Base-by-base conservation (phyloP, 2,888 invertebrate species). In the Merodon equestris region DNA sequence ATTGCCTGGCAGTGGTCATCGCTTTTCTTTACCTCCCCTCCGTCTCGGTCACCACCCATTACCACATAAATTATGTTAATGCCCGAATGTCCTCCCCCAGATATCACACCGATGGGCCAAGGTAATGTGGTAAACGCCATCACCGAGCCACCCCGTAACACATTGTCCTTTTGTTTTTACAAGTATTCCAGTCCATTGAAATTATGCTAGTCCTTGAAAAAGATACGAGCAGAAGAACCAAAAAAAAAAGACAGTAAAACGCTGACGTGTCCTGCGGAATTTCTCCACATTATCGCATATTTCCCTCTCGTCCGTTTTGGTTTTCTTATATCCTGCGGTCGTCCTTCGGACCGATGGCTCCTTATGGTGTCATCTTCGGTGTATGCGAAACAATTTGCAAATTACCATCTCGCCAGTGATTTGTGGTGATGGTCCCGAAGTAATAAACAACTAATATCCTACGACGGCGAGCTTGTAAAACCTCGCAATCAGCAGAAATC, bases 1-100 rank as follows among this genome's bases (percentile, higher is more conserved):
- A 79, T 79, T 79, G 63, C 68, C 79, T 60, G 68, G 57, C 63
- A 53, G 57, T 58, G 79, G 79, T 54, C 79, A 79, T 68, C 56
- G 18, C 47, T 64, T 58, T 51, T 13, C 48, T 54, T 54, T 40
- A 48, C 19, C 66, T 47, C 58, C n/a, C 17, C 17, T 19, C 40
- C 53, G 13, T 12, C 44, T 34, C 36, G 58, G 64, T 58, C 42
- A 50, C 75, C 79, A 64, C 74, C 74, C 74, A 74, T 64, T 60
- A 68, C 74, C 79, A 79, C 79, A 79, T 79, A 79, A 79, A 79
- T 79, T 79, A 79, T 79, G 79, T 79, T 79, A 79, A 79, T 79
- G 73, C 63, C 58, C 67, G 38, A 79, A 79, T 64, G 74, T 79
- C 68, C 64, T 50, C 68, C 79, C 63, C 57, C 15, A 68, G 58